These are phyloP conservation scores for Leuciscus waleckii DNA, from an alignment of 2,797 vertebrate species.

Conservation along the genomic window DNA sequence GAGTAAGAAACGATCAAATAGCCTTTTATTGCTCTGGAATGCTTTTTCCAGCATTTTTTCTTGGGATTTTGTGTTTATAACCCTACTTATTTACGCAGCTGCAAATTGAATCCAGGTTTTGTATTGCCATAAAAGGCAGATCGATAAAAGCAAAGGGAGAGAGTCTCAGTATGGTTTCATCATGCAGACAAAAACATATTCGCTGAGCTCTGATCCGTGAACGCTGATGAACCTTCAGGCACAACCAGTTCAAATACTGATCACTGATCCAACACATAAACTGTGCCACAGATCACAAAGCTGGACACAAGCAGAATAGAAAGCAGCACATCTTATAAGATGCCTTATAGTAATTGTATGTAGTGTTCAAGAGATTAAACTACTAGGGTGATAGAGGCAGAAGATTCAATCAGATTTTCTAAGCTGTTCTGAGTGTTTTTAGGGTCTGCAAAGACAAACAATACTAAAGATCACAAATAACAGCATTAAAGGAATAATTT, in stretches of 20 bases:
- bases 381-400: not conserved
- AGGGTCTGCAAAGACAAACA: not conserved
- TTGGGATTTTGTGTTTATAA: not conserved
- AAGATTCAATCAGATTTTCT: not conserved
- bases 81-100: not conserved
- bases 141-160: conserved; percentile 17
- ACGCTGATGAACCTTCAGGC: not conserved
- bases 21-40: not conserved
- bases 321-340: not conserved
- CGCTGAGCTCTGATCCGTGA: not conserved
- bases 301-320: not conserved
- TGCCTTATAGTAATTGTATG: not conserved
- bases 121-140: not conserved
- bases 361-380: not conserved
- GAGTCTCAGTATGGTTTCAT: not conserved
- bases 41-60: not conserved
- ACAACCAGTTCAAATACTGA: conserved; percentile 17
- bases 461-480: conserved; percentile 3
- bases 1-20: conserved; percentile 5
- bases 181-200: not conserved
- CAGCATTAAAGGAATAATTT: not conserved
- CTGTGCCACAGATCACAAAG: conserved; percentile 9
- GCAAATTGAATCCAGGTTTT: conserved; percentile 2
- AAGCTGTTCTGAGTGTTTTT: not conserved
- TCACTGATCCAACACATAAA: conserved; percentile 5